These are phyloP conservation scores for Sardina pilchardus DNA, from an alignment of 2,113 vertebrate genomes.

Conservation along the genomic window DNA sequence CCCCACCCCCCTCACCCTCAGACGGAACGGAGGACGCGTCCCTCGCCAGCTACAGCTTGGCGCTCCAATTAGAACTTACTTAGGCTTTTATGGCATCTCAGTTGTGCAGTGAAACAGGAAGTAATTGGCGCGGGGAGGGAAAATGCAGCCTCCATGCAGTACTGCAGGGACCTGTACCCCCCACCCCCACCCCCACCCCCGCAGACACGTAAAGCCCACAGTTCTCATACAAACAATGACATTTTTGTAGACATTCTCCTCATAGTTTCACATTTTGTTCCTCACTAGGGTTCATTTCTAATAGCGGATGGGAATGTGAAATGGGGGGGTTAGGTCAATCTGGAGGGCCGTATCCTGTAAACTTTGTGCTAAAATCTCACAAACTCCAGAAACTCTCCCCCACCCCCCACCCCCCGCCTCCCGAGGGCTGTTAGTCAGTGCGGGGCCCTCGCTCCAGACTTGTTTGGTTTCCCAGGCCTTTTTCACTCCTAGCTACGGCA, in stretches of 20 bases:
- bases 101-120: neutral
- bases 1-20: no score
- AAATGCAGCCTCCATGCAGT: neutral
- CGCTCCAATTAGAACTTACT: neutral
- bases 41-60: neutral
- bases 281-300: neutral
- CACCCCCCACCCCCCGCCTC: neutral
- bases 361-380: neutral
- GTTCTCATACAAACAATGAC: neutral
- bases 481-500: neutral
- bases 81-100: neutral
- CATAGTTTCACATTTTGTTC: neutral
- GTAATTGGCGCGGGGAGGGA: neutral
- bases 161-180: neutral
- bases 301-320: conserved; percentile 2
- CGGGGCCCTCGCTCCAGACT: neutral
- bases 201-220: neutral
- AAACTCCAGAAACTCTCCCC: neutral
- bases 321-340: neutral
- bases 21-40: neutral
- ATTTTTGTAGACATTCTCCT: neutral
- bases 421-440: neutral
- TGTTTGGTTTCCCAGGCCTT: conserved; percentile 17
- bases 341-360: neutral
- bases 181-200: neutral